These are phyloP conservation scores for Dolichopus griseipennis DNA, from an alignment of 2,888 invertebrate genomes.

Conservation along the genomic window DNA sequence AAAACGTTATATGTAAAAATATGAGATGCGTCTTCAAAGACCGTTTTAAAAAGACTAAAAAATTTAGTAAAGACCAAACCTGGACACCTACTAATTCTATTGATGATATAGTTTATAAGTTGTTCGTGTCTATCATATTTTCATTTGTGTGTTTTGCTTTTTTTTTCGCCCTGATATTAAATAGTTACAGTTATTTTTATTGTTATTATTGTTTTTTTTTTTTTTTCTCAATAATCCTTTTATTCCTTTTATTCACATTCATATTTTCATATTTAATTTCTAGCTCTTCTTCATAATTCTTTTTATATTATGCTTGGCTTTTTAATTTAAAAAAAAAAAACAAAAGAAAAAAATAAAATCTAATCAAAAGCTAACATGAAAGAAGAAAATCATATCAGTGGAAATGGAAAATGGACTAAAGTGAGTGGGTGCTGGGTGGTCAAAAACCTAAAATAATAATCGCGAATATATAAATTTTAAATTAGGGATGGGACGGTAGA, in stretches of 20 bases:
- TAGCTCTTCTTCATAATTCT: neutral
- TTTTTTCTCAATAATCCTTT: neutral
- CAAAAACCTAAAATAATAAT: neutral
- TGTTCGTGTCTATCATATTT: neutral
- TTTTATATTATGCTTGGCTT: neutral
- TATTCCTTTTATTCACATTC: neutral
- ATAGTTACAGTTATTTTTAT: neutral
- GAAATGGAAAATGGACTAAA: neutral
- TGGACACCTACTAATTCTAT: slow-evolving; percentile 4
- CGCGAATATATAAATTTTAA: no score
- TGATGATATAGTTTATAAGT: neutral
- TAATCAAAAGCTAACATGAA: slow-evolving; percentile 20
- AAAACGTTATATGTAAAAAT: no score
- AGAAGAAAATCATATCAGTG: slow-evolving; percentile 2
- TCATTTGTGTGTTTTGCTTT: no score
- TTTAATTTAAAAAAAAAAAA: neutral
- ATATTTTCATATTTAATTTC: neutral
- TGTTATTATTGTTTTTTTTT: neutral
- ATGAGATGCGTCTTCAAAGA: slow-evolving; percentile 9
- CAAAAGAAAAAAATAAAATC: slow-evolving; percentile 15
- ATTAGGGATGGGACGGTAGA: no score
- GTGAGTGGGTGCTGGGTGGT: no score
- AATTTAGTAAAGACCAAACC: neutral
- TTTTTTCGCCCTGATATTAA: neutral
- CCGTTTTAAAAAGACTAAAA: slow-evolving; percentile 7